Evolutionary conservation across 2,113 vertebrate genomes (phyloP).

Genomic region (Naja naja): DNA sequence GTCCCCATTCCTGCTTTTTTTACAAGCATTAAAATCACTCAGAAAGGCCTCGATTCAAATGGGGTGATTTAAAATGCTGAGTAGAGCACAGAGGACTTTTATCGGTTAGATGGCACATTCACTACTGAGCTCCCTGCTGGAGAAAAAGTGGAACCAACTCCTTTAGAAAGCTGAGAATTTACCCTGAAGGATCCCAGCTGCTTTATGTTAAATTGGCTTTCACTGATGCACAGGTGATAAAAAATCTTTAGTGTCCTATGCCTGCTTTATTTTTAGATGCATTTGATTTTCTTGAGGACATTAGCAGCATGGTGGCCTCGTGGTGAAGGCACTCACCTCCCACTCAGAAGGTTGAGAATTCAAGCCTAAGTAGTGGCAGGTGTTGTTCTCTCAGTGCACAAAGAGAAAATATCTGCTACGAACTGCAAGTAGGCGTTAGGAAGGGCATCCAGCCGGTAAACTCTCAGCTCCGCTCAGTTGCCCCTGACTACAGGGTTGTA

Average conservation of each 20-base stretch:
- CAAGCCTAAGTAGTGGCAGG: background rate
- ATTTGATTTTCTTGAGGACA: background rate
- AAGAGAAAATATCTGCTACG: background rate
- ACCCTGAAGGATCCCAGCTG: background rate
- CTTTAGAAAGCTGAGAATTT: background rate
- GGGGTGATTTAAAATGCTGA: background rate
- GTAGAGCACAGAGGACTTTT: background rate
- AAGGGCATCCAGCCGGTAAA: background rate
- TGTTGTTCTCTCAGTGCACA: background rate
- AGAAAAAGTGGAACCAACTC: background rate
- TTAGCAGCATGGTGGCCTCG: background rate
- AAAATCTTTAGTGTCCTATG: background rate
- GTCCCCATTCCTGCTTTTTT: background rate
- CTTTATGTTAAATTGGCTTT: background rate
- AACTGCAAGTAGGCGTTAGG: background rate
- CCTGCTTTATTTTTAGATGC: background rate
- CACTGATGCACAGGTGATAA: background rate
- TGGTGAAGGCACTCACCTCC: background rate
- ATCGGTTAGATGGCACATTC: background rate
- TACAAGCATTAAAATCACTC: background rate
- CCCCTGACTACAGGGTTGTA: background rate
- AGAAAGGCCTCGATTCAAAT: background rate
- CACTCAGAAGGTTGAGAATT: background rate
- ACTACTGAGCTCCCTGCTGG: no score
- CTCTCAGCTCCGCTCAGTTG: background rate